These are phyloP conservation scores for Sebastes itinus DNA, from an alignment of 2,797 vertebrate genomes.

Conservation along the genomic window DNA sequence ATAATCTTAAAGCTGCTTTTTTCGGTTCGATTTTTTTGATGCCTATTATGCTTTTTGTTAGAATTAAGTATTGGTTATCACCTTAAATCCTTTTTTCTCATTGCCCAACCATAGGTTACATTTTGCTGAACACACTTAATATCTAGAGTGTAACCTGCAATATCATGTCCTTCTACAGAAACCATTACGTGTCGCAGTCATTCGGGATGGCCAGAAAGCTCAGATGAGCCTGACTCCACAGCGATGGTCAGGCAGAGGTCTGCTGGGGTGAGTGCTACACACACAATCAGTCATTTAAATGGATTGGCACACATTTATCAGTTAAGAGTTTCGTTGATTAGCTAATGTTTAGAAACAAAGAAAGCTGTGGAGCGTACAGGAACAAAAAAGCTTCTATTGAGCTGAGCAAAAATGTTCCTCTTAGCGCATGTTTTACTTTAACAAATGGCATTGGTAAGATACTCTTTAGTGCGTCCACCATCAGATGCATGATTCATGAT, in stretches of 20 bases:
- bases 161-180: slow-evolving; percentile 79
- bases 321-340: not conserved
- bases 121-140: not conserved
- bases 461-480: not conserved
- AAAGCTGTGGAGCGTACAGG: not conserved
- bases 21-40: not conserved
- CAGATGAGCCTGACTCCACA: slow-evolving; percentile 89
- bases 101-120: not conserved
- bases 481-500: not conserved
- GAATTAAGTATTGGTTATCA: not conserved
- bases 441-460: not conserved
- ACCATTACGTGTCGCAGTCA: slow-evolving; percentile 85
- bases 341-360: not conserved
- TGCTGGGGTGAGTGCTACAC: slow-evolving; percentile 87
- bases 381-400: not conserved
- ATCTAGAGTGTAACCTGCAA: not conserved
- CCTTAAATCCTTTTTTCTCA: not conserved
- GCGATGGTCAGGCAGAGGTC: slow-evolving; percentile 92
- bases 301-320: not conserved
- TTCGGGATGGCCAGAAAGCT: slow-evolving; percentile 85
- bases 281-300: not conserved
- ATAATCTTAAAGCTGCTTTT: not conserved
- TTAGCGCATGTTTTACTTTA: not conserved
- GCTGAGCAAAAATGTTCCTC: not conserved
- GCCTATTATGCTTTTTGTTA: not conserved